Conservation (phyloP, 2,888 invertebrate genomes). For the Elegia similella region DNA sequence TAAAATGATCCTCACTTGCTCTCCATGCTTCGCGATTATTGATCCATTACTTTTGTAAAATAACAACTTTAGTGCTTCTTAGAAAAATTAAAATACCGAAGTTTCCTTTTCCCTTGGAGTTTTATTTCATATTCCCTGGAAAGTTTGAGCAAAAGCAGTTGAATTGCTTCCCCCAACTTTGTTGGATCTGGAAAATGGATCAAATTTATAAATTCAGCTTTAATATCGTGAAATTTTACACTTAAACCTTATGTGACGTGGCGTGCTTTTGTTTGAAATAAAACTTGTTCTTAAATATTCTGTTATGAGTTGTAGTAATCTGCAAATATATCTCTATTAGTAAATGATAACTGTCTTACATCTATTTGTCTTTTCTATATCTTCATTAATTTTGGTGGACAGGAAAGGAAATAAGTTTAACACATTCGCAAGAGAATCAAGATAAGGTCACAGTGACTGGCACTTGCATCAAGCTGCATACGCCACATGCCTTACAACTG, state of each 20-base stretch:
- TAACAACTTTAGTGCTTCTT: no score
- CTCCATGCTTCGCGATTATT: background rate
- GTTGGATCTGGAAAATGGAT: no score
- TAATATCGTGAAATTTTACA: background rate
- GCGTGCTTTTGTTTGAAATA: background rate
- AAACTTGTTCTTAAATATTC: background rate
- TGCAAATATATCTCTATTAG: no score
- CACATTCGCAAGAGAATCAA: constrained; percentile 1
- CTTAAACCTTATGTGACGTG: background rate
- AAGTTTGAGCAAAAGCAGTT: background rate
- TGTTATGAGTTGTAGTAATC: no score
- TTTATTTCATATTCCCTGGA: background rate
- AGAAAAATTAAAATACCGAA: no score
- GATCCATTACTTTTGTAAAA: background rate
- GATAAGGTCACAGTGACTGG: constrained; percentile 1
- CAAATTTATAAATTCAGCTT: background rate
- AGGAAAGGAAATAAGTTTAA: background rate
- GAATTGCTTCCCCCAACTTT: background rate
- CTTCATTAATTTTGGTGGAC: no score
- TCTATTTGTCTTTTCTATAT: background rate
- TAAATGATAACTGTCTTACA: no score
- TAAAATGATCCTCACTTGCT: background rate
- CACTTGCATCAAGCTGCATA: constrained; percentile 3
- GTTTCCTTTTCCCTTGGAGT: no score
- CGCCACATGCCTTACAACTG: constrained; percentile 18